Evolutionary conservation across 2,797 vertebrate genomes (phyloP), one percentile per base, ranked within the genome.

Genomic region (Argyrosomus regius): DNA sequence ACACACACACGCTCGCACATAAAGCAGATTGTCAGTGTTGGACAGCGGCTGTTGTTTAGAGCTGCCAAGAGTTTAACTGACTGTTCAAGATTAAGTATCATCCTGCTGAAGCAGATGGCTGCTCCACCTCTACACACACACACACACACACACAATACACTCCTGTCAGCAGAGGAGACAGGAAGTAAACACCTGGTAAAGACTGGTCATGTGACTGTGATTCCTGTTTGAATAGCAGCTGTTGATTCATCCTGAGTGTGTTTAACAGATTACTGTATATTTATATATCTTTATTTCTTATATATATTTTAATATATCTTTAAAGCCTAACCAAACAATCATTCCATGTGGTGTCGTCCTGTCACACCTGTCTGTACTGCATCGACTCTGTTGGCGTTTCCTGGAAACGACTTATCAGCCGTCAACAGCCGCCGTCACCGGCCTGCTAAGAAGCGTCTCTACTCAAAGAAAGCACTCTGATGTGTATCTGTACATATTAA

Each of bases 71-170:
- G 61, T 52, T 81, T 72, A 20, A 61, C n/a, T 69, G 48, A 56
- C 67, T 16, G 61, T 63, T 72, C 10, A 59, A 62, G 75, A 77
- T 74, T 80, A 72, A 67, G 71, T 24, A 52, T 77, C 72, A 70
- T 68, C 75, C 68, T 45, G 5, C 61, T 66, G 6, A 52, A 77
- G 59, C 86, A 85, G 77, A 81, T 85, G 82, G 77, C 67, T 2
- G 54, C 70, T 61, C 20, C 57, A 50, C 48, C 14, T 57, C n/a
- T 1, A 9, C 8, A 17, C 52, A 28, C 50, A 54, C 22, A 24
- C 65, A 18, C 59, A 24, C 59, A 62, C 41, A 67, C 66, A 45
- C 22, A 45, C 8, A 20, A 11, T 17, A 54, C 22, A 18, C 10
- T 39, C 18, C 31, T 39, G 35, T 60, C 58, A 22, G 35, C 14